A percentile compares a stretch with the other conserved stretches of the same genome.
phyloP scores from a whole-genome alignment of 1,140 invertebrate species.

The Diploscapter pachys region DNA sequence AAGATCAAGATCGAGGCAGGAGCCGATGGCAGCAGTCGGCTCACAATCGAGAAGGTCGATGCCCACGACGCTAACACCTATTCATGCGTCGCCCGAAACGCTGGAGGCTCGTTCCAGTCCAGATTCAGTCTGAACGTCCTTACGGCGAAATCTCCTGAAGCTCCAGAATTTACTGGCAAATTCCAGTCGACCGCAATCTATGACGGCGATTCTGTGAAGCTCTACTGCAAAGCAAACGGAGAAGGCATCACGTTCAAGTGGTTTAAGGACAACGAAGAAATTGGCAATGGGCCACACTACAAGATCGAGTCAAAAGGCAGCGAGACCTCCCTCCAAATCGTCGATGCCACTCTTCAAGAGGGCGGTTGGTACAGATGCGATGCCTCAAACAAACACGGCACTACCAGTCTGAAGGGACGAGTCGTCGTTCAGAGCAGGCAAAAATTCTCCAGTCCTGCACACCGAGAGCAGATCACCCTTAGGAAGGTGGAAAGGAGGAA shows the following conservation, averaged over 20 bases:
- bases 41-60: conserved; percentile 39
- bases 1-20: conserved; percentile 41
- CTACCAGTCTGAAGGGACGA: conserved; percentile 43
- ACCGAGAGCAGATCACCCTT: conserved; percentile 47
- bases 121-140: conserved; percentile 41
- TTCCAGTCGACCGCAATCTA: conserved; percentile 44
- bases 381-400: conserved; percentile 41
- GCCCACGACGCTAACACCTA: conserved; percentile 41
- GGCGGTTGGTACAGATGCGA: conserved; percentile 47
- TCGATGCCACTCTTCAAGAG: conserved; percentile 38
- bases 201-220: conserved; percentile 44
- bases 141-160: conserved; percentile 29
- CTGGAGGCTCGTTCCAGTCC: conserved; percentile 39
- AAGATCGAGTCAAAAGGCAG: conserved; percentile 30
- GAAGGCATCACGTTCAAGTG: conserved; percentile 38
- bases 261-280: conserved; percentile 34
- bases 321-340: conserved; percentile 40
- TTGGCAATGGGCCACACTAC: conserved; percentile 23
- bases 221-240: conserved; percentile 45
- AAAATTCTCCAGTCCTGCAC: conserved; percentile 32
- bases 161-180: conserved; percentile 43
- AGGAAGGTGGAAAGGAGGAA: conserved; percentile 45
- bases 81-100: conserved; percentile 43
- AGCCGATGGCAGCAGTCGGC: conserved; percentile 37
- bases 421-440: conserved; percentile 43